phyloP scores from a whole-genome alignment of 2,888 invertebrate genomes.

The Spodoptera picta region DNA sequence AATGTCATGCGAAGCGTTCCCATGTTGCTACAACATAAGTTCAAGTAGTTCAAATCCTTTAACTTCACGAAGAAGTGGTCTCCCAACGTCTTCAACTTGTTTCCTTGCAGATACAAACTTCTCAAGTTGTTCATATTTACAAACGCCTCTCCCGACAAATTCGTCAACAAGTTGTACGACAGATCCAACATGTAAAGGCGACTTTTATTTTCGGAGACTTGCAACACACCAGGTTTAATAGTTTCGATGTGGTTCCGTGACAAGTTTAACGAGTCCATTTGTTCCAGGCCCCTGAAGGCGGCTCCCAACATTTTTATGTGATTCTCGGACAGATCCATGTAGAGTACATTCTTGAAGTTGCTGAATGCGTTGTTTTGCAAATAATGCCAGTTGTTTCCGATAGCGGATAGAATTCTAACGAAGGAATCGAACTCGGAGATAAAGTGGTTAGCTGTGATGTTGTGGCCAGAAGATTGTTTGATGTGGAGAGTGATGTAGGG shows the following conservation, averaged over 20 bases:
- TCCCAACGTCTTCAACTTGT: slow-evolving; percentile 21
- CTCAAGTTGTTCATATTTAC: slow-evolving; percentile 28
- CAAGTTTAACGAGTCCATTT: slow-evolving; percentile 42
- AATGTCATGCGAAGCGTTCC: slow-evolving; percentile 14
- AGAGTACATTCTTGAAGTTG: slow-evolving; percentile 44
- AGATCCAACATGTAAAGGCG: slow-evolving; percentile 43
- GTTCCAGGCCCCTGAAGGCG: slow-evolving; percentile 41
- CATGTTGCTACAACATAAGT: slow-evolving; percentile 38
- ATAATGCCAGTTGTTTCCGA: slow-evolving; percentile 34
- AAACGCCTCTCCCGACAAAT: slow-evolving; percentile 34
- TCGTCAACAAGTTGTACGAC: slow-evolving; percentile 41
- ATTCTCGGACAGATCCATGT: slow-evolving; percentile 46
- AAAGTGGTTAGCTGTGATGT: slow-evolving; percentile 19
- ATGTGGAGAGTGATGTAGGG: slow-evolving; percentile 40
- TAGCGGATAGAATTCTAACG: slow-evolving; percentile 32
- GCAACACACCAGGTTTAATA: slow-evolving; percentile 34
- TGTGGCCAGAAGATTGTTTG: slow-evolving; percentile 20
- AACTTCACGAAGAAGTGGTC: slow-evolving; percentile 11
- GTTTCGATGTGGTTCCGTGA: slow-evolving; percentile 40
- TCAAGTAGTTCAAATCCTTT: slow-evolving; percentile 36
- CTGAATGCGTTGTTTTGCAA: slow-evolving; percentile 37
- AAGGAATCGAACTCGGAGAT: slow-evolving; percentile 19
- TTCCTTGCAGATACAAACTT: slow-evolving; percentile 46
- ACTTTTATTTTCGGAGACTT: slow-evolving; percentile 27
- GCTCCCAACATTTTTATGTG: slow-evolving; percentile 25